Evolutionary conservation across 2,888 invertebrate species (phyloP).

Genomic region (Drosophila melanocephala): DNA sequence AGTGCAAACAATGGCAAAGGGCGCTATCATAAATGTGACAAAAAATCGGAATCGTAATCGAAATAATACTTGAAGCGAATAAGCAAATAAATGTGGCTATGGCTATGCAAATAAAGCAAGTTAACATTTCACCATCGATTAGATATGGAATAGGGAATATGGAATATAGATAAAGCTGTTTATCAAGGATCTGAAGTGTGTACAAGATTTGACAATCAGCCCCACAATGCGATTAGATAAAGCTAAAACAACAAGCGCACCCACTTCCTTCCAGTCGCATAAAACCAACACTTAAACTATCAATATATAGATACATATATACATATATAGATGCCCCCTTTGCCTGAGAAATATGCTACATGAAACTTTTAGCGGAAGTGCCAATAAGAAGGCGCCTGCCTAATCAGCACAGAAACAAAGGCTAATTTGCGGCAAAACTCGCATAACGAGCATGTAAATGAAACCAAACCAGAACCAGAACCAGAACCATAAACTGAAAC

Average conservation of each 20-base stretch:
- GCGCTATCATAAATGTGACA: neutral
- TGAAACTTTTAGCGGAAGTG: conserved; percentile 58
- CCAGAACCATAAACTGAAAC: conserved; percentile 27
- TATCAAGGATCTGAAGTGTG: conserved; percentile 47
- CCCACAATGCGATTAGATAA: conserved; percentile 42
- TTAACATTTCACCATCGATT: conserved; percentile 67
- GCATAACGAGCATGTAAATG: conserved; percentile 75
- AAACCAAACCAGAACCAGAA: conserved; percentile 41
- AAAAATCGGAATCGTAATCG: conserved; percentile 27
- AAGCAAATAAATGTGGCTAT: conserved; percentile 52
- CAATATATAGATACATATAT: neutral
- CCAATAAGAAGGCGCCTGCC: conserved; percentile 63
- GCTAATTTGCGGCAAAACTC: conserved; percentile 74
- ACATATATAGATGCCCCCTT: neutral
- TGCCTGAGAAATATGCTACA: conserved; percentile 26
- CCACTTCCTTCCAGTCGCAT: neutral
- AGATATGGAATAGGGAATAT: conserved; percentile 47
- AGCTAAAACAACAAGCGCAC: conserved; percentile 1
- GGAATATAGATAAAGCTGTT: conserved; percentile 24
- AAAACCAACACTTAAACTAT: conserved; percentile 13
- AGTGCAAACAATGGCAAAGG: conserved; percentile 43
- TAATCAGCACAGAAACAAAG: conserved; percentile 66
- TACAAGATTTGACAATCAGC: conserved; percentile 43
- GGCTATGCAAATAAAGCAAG: conserved; percentile 57
- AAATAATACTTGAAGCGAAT: conserved; percentile 57